Percentiles rank a stretch among this genome's conserved stretches.
Conservation (phyloP, 2,797 vertebrate genomes). For the Spheniscus humboldti region DNA sequence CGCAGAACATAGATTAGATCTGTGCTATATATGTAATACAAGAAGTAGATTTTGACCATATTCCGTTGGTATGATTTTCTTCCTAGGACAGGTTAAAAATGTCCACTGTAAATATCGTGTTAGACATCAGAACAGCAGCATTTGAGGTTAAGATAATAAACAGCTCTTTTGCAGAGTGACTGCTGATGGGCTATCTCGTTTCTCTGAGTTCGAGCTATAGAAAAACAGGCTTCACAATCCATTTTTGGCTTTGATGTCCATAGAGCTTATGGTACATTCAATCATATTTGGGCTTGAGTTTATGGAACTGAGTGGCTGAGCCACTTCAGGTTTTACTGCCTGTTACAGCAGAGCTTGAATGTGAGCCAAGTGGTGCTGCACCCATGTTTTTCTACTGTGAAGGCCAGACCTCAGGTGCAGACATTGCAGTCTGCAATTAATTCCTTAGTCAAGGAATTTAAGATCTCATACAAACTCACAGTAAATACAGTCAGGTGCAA, state of each 20-base stretch:
- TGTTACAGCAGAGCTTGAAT: not conserved
- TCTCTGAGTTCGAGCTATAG: not conserved
- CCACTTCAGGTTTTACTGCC: not conserved
- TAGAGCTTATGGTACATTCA: not conserved
- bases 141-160: not conserved
- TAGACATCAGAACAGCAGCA: not conserved
- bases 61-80: not conserved
- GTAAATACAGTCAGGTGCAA: not conserved
- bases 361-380: not conserved
- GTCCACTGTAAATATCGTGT: not conserved
- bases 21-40: not conserved
- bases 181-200: not conserved
- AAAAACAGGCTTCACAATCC: not conserved
- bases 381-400: not conserved
- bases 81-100: not conserved
- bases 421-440: not conserved
- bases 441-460: not conserved
- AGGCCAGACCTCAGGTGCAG: not conserved
- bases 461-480: not conserved
- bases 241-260: not conserved
- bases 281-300: not conserved
- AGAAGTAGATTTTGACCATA: not conserved
- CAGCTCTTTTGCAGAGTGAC: not conserved
- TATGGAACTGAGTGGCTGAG: not conserved
- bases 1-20: not conserved